A percentile compares a stretch with the other conserved stretches of the same genome.
These are phyloP conservation scores for chimpanzee (Pan troglodytes) DNA, from an alignment of 2,113 vertebrate genomes.

Conservation along the genomic window NHGRI_mPanTro3-v2.1_pri NC_086015.1:42463501-42464000, in stretches of 20 bases:
- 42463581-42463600: not conserved
- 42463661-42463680: not conserved
- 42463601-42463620: not conserved
- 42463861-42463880: not conserved
- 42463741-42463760: not conserved
- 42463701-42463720: not conserved
- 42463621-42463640: not conserved
- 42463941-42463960: not conserved
- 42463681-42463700: not conserved
- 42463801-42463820: not conserved
- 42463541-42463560: not conserved
- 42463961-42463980: not conserved
- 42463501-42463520: not conserved
- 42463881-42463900: not conserved
- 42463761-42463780: not conserved
- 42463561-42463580: not conserved
- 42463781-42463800: not conserved
- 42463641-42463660: not conserved
- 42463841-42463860: slow-evolving; percentile 14
- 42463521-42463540: not conserved
- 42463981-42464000: not conserved
- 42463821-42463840: not conserved
- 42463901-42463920: not conserved
- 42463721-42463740: not conserved
- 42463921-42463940: not conserved